Evolutionary conservation across 2,888 invertebrate genomes (phyloP).

Genomic region (Ferdinandea cuprea): DNA sequence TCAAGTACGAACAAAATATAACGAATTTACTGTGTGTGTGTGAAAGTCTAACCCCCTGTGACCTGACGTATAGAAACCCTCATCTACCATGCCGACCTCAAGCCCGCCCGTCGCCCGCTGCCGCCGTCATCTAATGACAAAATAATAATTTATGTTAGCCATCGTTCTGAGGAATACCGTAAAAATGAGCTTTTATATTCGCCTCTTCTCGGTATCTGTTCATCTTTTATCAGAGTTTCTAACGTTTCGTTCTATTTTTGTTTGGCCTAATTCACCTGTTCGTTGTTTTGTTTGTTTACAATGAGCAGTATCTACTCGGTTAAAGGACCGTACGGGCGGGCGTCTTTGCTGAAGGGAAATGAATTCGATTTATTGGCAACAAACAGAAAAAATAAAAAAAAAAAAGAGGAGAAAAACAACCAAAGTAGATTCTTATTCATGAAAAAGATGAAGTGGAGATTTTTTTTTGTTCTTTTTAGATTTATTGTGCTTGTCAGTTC

Average conservation of each 20-base stretch:
- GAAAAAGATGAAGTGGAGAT: slow-evolving; percentile 12
- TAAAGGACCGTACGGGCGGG: background rate
- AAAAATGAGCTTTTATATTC: background rate
- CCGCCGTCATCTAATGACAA: background rate
- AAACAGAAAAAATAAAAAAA: background rate
- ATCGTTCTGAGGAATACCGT: background rate
- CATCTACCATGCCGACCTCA: background rate
- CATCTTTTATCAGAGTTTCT: slow-evolving; percentile 38
- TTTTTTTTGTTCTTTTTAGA: slow-evolving; percentile 17
- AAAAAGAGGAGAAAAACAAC: no score
- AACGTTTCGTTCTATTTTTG: slow-evolving; percentile 18
- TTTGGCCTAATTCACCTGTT: slow-evolving; percentile 30
- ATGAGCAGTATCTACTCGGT: slow-evolving; percentile 7
- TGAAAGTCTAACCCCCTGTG: background rate
- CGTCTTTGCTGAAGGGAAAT: slow-evolving; percentile 16
- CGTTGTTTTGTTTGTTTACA: slow-evolving; percentile 14
- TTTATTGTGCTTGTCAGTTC: slow-evolving; percentile 36
- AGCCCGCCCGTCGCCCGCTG: no score
- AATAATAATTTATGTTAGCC: slow-evolving; percentile 9
- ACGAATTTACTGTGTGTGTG: no score
- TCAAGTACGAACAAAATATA: slow-evolving; percentile 4
- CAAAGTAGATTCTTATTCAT: slow-evolving; percentile 8
- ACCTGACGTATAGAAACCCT: background rate
- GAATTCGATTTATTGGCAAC: slow-evolving; percentile 30
- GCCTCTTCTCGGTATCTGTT: background rate